These are phyloP conservation scores for Magallana nippona DNA, from an alignment of 2,888 invertebrate genomes.

Conservation along the genomic window DNA sequence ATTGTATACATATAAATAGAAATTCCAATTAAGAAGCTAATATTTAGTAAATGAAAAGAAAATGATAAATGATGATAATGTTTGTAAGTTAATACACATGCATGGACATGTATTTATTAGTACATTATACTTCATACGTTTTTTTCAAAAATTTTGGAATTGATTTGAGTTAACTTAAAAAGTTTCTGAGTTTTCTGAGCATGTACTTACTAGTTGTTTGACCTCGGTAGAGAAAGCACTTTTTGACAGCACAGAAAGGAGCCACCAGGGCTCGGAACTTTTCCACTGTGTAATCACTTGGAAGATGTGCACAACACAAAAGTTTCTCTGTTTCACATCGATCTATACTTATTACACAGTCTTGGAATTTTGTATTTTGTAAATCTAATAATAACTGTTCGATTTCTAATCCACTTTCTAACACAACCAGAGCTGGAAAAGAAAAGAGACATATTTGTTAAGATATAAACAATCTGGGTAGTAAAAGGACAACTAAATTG, in stretches of 20 bases:
- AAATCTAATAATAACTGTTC: constrained; percentile 68
- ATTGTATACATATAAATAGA: too few species aligned
- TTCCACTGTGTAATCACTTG: constrained; percentile 80
- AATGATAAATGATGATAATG: too few species aligned
- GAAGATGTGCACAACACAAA: constrained; percentile 82
- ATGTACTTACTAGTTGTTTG: constrained; percentile 78
- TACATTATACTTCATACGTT: too few species aligned
- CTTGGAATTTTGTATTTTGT: constrained; percentile 63
- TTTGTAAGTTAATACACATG: too few species aligned
- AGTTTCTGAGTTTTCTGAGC: too few species aligned
- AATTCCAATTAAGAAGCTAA: too few species aligned
- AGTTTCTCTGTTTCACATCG: constrained; percentile 81
- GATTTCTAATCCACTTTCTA: constrained; percentile 70
- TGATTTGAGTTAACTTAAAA: too few species aligned
- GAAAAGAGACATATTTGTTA: not conserved
- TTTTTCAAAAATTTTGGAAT: too few species aligned
- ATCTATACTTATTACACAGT: constrained; percentile 77
- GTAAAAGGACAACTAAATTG: too few species aligned
- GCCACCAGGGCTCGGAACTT: constrained; percentile 81
- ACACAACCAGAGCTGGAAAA: constrained; percentile 71
- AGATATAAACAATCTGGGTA: too few species aligned
- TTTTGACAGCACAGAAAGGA: constrained; percentile 80
- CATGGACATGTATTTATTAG: too few species aligned
- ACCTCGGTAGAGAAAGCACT: constrained; percentile 81
- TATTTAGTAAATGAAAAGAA: too few species aligned